Evolutionary conservation across 2,797 vertebrate genomes (phyloP).

Genomic region (Phalloptychus januarius): DNA sequence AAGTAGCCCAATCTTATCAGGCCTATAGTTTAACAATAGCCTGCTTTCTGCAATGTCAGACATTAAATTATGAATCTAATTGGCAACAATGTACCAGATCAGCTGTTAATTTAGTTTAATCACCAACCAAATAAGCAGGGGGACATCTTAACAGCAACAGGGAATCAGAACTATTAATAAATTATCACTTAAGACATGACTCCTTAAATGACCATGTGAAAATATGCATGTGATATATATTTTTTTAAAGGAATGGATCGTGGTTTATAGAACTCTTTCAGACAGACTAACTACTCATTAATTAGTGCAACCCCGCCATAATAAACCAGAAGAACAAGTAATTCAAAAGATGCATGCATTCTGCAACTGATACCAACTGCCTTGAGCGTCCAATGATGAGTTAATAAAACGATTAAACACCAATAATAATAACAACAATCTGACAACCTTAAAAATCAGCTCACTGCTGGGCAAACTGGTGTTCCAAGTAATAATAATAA

Average conservation of each 20-base stretch:
- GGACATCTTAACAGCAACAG: constrained; percentile 27
- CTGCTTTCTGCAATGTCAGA: constrained; percentile 4
- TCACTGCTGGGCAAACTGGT: too few relatives aligned
- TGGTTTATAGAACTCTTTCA: not conserved
- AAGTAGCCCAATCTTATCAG: constrained; percentile 1
- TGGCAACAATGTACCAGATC: constrained; percentile 20
- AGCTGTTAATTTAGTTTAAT: constrained; percentile 33
- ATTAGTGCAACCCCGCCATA: not conserved
- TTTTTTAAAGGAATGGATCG: not conserved
- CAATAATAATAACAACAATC: not conserved
- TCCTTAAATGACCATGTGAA: constrained; percentile 25
- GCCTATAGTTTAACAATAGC: not conserved
- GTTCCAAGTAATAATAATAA: not conserved
- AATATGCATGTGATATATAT: not conserved
- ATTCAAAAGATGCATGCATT: not conserved
- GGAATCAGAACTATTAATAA: constrained; percentile 57
- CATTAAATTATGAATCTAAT: constrained; percentile 24
- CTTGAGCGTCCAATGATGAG: not conserved
- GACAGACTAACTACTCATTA: not conserved
- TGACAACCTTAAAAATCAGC: not conserved
- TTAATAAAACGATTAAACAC: not conserved
- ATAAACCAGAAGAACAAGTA: constrained; percentile 2
- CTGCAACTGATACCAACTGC: not conserved
- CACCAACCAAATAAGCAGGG: constrained; percentile 24
- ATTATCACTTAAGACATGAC: constrained; percentile 40